phyloP scores from a whole-genome alignment of 2,113 vertebrate species.

The Recurvirostra avosetta region DNA sequence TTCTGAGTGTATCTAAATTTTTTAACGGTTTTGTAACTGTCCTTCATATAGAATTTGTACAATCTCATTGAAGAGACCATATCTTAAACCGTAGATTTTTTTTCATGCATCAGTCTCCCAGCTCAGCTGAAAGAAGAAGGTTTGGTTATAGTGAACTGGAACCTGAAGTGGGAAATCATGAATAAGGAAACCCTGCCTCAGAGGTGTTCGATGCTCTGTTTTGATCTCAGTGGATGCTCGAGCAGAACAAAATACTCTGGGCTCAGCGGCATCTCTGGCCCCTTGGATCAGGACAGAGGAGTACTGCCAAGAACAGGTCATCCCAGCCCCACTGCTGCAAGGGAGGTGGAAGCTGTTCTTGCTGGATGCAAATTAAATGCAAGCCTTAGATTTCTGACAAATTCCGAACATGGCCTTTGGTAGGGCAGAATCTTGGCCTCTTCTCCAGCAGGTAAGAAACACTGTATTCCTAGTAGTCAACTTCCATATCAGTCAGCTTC shows the following conservation, averaged over 20 bases:
- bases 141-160: background rate
- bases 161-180: background rate
- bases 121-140: background rate
- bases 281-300: background rate
- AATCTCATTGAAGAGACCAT: background rate
- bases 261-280: background rate
- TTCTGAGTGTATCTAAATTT: background rate
- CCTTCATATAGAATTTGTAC: background rate
- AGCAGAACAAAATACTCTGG: background rate
- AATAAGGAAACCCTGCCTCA: background rate
- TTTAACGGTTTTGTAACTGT: background rate
- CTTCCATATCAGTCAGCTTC: background rate
- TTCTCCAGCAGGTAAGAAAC: background rate
- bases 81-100: background rate
- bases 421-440: background rate
- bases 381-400: background rate
- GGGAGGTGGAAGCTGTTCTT: background rate
- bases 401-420: background rate
- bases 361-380: background rate
- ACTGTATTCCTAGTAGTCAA: background rate
- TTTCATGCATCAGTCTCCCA: accelerated
- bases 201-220: background rate
- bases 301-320: background rate
- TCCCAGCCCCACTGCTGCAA: background rate
- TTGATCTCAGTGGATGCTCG: background rate